A percentile compares a stretch with the other conserved stretches of the same genome.
Evolutionary conservation across 1,140 invertebrate species (phyloP).

Genomic region (Drosophila mayri): DNA sequence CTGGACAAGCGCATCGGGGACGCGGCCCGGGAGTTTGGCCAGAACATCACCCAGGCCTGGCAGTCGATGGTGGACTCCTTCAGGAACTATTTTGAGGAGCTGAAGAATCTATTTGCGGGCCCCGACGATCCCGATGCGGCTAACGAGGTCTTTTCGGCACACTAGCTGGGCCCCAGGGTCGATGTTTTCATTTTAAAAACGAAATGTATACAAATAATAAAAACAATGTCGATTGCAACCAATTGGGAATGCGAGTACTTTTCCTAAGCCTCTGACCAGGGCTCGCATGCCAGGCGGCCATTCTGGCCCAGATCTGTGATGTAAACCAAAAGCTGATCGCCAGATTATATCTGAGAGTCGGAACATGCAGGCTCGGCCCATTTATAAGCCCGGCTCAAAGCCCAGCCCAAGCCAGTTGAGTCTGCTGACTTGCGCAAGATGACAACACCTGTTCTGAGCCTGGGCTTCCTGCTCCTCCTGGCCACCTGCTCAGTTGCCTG

Average conservation of each 20-base stretch:
- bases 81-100: conserved; percentile 53
- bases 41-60: conserved; percentile 62
- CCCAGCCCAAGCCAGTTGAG: not conserved
- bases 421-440: not conserved
- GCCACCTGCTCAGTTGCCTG: not conserved
- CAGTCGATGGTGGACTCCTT: conserved; percentile 64
- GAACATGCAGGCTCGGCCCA: not conserved
- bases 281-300: not conserved
- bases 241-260: not conserved
- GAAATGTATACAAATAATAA: not conserved
- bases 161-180: not conserved
- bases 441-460: conserved; percentile 3
- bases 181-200: not conserved
- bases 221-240: not conserved
- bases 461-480: conserved; percentile 3
- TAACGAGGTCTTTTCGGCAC: conserved; percentile 16
- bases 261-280: not conserved
- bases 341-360: not conserved
- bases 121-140: conserved; percentile 8
- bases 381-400: not conserved
- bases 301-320: not conserved
- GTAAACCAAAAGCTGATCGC: too few species aligned
- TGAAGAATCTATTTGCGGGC: conserved; percentile 44
- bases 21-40: conserved; percentile 51
- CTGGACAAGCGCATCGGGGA: conserved; percentile 53